phyloP scores from a whole-genome alignment of 2,888 invertebrate genomes.

The Ennomos fuscantarius region DNA sequence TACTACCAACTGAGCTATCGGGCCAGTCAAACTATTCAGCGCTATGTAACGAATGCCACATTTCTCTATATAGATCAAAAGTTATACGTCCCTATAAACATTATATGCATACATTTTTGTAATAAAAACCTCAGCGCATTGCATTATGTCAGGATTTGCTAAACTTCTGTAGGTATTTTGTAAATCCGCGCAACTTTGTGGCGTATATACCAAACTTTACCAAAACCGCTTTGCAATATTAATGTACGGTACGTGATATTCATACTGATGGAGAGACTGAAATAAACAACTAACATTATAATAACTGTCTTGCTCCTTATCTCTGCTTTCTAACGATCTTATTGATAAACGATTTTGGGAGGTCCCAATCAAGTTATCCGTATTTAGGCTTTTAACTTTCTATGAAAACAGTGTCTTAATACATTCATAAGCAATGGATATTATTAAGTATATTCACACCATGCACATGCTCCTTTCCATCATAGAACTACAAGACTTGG shows the following conservation, averaged over 20 bases:
- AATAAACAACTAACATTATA: slow-evolving; percentile 48
- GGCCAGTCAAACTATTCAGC: too few relatives aligned
- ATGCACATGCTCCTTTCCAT: too few relatives aligned
- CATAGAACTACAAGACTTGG: too few relatives aligned
- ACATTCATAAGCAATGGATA: too few relatives aligned
- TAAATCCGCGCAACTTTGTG: slow-evolving; percentile 63
- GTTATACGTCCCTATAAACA: neutral
- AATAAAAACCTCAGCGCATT: slow-evolving; percentile 29
- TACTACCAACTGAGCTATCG: too few relatives aligned
- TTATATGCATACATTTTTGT: neutral
- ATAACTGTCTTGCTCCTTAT: slow-evolving; percentile 43
- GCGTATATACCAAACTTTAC: slow-evolving; percentile 74
- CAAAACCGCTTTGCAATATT: slow-evolving; percentile 77
- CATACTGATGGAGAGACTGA: slow-evolving; percentile 64
- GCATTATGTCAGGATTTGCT: slow-evolving; percentile 28
- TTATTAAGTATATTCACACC: too few relatives aligned
- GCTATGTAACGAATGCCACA: too few relatives aligned
- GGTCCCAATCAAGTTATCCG: slow-evolving; percentile 5
- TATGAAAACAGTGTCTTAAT: too few relatives aligned
- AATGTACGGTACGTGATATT: slow-evolving; percentile 75
- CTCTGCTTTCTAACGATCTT: slow-evolving; percentile 38
- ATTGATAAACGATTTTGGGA: slow-evolving; percentile 36
- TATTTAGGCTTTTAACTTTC: slow-evolving; percentile 2
- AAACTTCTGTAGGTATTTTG: slow-evolving; percentile 41
- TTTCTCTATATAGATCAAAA: too few relatives aligned